Evolutionary conservation across 1,140 invertebrate species (phyloP).

Genomic region (Drosophila albomicans): DNA sequence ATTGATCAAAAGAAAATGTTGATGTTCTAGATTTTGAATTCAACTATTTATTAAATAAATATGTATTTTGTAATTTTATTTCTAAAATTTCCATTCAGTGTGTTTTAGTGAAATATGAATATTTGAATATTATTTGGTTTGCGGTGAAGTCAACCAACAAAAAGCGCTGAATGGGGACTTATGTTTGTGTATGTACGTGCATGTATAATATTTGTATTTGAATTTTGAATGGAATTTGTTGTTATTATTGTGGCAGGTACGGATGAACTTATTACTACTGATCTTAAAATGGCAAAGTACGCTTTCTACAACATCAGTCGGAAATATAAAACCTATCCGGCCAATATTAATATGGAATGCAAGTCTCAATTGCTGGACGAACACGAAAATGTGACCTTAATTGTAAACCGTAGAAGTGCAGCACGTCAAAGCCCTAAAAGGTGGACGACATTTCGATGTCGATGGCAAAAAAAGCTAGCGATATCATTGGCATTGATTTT

Average conservation of each 20-base stretch:
- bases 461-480: slow-evolving; percentile 71
- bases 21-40: slow-evolving; percentile 18
- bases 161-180: slow-evolving; percentile 11
- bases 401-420: slow-evolving; percentile 63
- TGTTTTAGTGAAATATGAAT: slow-evolving; percentile 58
- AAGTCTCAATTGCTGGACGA: slow-evolving; percentile 74
- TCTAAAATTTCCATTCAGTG: slow-evolving; percentile 71
- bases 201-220: neutral
- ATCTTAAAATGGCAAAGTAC: slow-evolving; percentile 66
- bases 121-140: slow-evolving; percentile 28
- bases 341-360: slow-evolving; percentile 65
- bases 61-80: slow-evolving; percentile 61
- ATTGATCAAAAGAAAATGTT: slow-evolving; percentile 35
- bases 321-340: slow-evolving; percentile 72
- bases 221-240: neutral
- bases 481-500: slow-evolving; percentile 65
- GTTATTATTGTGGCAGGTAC: slow-evolving; percentile 47
- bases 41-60: slow-evolving; percentile 21
- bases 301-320: slow-evolving; percentile 71
- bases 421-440: slow-evolving; percentile 57
- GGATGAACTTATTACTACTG: slow-evolving; percentile 5
- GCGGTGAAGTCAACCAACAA: slow-evolving; percentile 8
- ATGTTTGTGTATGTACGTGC: slow-evolving; percentile 20
- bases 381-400: slow-evolving; percentile 70
- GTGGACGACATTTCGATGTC: slow-evolving; percentile 64